Conservation (phyloP, 2,888 invertebrate species). For the Actias luna region DNA sequence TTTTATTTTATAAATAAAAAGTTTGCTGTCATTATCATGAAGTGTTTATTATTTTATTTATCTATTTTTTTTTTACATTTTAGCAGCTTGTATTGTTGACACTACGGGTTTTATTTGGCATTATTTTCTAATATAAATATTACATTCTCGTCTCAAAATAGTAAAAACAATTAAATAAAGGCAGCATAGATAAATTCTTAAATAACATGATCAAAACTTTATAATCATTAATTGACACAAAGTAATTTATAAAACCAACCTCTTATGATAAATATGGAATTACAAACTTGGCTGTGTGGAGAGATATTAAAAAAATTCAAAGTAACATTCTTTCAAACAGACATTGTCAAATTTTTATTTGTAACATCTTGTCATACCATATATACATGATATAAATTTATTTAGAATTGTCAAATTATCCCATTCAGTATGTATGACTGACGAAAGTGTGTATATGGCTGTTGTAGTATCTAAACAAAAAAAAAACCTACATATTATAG, state of each 20-base stretch:
- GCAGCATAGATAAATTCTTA: constrained; percentile 19
- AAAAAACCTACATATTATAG: constrained; percentile 62
- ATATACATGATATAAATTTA: constrained; percentile 9
- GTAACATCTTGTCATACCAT: constrained; percentile 12
- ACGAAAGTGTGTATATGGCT: constrained; percentile 36
- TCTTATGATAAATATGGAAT: constrained; percentile 56
- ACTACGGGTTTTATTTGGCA: constrained; percentile 18
- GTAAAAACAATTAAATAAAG: neutral
- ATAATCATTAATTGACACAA: constrained; percentile 21
- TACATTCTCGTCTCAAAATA: constrained; percentile 18
- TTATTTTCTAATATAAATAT: constrained; percentile 7
- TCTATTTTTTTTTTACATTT: constrained; percentile 14
- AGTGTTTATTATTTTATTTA: constrained; percentile 21
- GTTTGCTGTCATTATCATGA: constrained; percentile 37
- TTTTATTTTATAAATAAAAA: constrained; percentile 42
- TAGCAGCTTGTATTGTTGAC: neutral
- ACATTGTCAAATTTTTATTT: constrained; percentile 2
- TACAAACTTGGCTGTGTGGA: constrained; percentile 69
- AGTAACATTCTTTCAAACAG: constrained; percentile 2
- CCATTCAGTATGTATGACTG: neutral
- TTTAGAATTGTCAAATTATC: constrained; percentile 9
- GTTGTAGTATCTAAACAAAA: constrained; percentile 43
- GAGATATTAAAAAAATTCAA: constrained; percentile 32
- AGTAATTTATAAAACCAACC: constrained; percentile 48
- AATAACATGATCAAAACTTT: constrained; percentile 29